Percentiles rank a stretch among this genome's conserved stretches.
These are phyloP conservation scores for Drymonia ruficornis DNA, from an alignment of 2,888 invertebrate genomes.

Conservation along the genomic window DNA sequence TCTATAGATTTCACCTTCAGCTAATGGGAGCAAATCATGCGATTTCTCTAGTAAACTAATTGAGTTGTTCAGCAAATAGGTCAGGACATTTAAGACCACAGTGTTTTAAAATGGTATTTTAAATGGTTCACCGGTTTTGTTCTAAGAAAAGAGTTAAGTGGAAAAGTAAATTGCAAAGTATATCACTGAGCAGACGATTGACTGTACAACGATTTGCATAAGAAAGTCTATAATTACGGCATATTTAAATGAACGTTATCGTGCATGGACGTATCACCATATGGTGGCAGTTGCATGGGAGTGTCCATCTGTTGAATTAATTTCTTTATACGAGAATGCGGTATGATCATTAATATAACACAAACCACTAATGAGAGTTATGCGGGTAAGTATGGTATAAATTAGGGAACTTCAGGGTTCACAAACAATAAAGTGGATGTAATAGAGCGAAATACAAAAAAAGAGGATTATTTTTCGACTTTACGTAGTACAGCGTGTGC, in stretches of 20 bases:
- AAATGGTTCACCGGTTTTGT: background rate
- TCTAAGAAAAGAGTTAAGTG: no score
- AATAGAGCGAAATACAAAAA: no score
- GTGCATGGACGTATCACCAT: conserved; percentile 47
- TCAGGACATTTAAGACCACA: conserved; percentile 13
- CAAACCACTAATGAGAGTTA: conserved; percentile 1
- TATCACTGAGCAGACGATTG: conserved; percentile 17
- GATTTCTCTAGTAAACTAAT: conserved; percentile 49
- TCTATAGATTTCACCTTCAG: conserved; percentile 66
- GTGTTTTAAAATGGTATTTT: background rate
- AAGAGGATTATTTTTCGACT: no score
- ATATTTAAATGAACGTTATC: conserved; percentile 45
- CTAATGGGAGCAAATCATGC: conserved; percentile 58
- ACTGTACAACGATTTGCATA: conserved; percentile 52
- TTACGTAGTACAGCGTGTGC: no score
- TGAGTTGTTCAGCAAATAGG: conserved; percentile 47
- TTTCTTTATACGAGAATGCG: conserved; percentile 17
- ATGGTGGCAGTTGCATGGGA: conserved; percentile 53
- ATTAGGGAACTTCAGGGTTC: no score
- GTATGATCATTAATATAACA: conserved; percentile 13
- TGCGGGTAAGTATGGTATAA: no score
- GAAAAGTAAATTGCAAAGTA: conserved; percentile 4
- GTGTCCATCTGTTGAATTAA: conserved; percentile 43
- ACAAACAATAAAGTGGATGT: no score
- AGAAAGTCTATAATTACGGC: conserved; percentile 51